Evolutionary conservation across 2,797 vertebrate species (phyloP).

Genomic region (Zalophus californianus): DNA sequence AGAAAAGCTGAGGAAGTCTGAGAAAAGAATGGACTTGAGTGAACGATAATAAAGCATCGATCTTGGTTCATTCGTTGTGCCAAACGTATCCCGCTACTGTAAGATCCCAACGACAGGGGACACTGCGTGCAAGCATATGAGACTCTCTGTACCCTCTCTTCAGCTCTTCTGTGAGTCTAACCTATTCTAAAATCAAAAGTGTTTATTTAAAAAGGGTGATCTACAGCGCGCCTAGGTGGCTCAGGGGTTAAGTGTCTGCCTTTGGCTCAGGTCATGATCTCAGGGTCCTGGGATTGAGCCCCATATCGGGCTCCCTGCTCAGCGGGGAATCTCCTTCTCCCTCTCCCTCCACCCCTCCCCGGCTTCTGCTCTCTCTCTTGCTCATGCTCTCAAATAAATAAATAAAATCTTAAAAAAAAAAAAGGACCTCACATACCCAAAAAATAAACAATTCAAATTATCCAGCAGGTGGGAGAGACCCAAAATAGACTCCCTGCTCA

Average conservation of each 20-base stretch:
- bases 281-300: background rate
- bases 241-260: background rate
- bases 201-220: background rate
- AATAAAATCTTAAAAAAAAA: background rate
- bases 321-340: background rate
- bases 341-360: background rate
- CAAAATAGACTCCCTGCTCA: too few species aligned
- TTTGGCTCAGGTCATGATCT: background rate
- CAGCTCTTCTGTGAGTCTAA: background rate
- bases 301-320: background rate
- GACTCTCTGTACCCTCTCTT: background rate
- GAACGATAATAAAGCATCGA: background rate
- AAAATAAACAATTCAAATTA: too few species aligned
- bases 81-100: background rate
- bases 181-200: background rate
- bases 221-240: background rate
- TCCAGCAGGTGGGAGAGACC: too few species aligned
- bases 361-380: background rate
- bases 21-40: background rate
- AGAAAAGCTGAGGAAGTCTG: background rate
- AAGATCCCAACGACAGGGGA: background rate
- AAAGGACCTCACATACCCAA: too few species aligned
- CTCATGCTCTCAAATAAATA: background rate
- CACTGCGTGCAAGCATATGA: rapidly evolving
- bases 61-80: background rate